Conservation (phyloP, 2,797 vertebrate genomes). For the Echiichthys vipera region DNA sequence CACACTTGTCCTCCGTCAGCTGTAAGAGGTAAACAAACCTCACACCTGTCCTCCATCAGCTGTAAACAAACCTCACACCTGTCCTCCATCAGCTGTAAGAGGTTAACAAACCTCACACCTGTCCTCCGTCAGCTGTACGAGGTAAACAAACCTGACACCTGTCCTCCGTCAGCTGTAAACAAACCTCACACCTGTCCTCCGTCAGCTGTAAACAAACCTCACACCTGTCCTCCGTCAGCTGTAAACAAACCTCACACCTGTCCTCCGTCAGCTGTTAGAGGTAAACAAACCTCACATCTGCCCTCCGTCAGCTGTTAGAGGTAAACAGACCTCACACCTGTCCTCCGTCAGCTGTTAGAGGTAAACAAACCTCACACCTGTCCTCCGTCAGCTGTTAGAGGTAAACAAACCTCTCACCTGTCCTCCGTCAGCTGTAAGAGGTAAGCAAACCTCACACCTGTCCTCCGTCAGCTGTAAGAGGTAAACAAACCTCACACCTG, state of each 20-base stretch:
- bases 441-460: no score
- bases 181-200: no score
- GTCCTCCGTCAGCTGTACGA: conserved; percentile 73
- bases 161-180: conserved; percentile 71
- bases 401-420: no score
- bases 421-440: conserved; percentile 75
- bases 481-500: no score
- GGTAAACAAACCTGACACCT: no score
- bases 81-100: conserved; percentile 75
- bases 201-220: conserved; percentile 73
- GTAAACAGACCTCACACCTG: no score
- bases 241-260: no score
- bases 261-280: conserved; percentile 75
- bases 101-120: no score
- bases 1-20: conserved; percentile 66
- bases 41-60: no score
- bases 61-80: no score
- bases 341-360: conserved; percentile 75
- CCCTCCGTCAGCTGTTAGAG: conserved; percentile 75
- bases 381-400: conserved; percentile 75
- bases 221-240: conserved; percentile 66
- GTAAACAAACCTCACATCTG: no score
- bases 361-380: no score
- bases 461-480: conserved; percentile 75
- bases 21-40: conserved; percentile 84